Conservation (phyloP, 92 coral and sea anemone species). For the Zoanthus solanderi region DNA sequence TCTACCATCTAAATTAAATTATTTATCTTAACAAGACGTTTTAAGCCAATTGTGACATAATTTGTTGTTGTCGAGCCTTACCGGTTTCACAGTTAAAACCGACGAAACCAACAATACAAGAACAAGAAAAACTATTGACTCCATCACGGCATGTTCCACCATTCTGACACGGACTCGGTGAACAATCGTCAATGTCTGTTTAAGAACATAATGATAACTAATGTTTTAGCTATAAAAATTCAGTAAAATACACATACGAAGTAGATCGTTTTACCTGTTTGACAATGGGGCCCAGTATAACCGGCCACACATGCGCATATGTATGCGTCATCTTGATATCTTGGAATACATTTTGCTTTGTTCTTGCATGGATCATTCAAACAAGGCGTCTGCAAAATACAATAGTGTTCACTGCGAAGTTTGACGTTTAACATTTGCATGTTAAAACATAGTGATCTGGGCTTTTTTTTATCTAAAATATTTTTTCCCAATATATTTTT, state of each 20-base stretch:
- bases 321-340: conserved; percentile 10
- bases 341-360: neutral
- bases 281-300: neutral
- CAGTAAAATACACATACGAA: too few relatives aligned
- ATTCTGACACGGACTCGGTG: neutral
- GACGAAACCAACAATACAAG: neutral
- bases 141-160: neutral
- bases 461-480: too few relatives aligned
- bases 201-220: neutral
- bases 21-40: too few relatives aligned
- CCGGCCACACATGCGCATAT: neutral
- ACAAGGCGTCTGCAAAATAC: conserved; percentile 4
- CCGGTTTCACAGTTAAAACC: neutral
- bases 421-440: too few relatives aligned
- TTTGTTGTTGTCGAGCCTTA: neutral
- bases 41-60: too few relatives aligned
- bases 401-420: neutral
- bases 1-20: too few relatives aligned
- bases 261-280: neutral
- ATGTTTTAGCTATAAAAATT: neutral
- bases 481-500: too few relatives aligned
- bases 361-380: conserved; percentile 20
- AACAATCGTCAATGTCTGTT: neutral
- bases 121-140: neutral
- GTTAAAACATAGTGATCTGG: too few relatives aligned